These are phyloP conservation scores for Halyomorpha halys DNA, from an alignment of 1,140 invertebrate genomes.

Conservation along the genomic window DNA sequence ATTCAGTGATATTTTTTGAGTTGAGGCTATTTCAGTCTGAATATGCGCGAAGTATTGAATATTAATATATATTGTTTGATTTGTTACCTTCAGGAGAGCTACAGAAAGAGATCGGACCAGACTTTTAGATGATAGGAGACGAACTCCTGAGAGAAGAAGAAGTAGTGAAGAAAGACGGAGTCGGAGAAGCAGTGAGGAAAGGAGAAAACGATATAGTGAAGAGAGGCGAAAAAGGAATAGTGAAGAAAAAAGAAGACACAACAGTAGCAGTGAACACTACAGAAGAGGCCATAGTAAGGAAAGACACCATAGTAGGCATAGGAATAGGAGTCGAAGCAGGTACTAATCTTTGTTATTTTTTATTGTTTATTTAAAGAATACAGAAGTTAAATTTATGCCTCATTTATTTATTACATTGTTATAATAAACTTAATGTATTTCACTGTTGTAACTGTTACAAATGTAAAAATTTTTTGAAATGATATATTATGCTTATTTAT, in stretches of 20 bases:
- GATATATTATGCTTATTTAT: no score
- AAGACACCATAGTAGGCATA: constrained; percentile 11
- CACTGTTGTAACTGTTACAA: no score
- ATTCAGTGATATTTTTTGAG: no score
- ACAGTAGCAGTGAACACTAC: constrained; percentile 26
- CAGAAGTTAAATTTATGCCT: no score
- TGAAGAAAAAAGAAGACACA: constrained; percentile 22
- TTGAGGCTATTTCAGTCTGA: no score
- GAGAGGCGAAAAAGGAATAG: constrained; percentile 24
- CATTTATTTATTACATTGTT: no score
- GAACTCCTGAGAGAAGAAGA: constrained; percentile 5
- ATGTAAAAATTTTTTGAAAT: no score
- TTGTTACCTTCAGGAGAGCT: constrained; percentile 6
- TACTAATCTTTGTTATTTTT: neutral
- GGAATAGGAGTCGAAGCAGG: constrained; percentile 15
- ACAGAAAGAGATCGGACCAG: constrained; percentile 4
- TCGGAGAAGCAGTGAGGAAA: constrained; percentile 7
- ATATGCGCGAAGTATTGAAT: no score
- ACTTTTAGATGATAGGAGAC: constrained; percentile 9
- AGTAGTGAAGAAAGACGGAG: neutral
- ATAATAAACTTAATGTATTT: no score
- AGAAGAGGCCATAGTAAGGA: constrained; percentile 10
- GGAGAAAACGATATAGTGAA: constrained; percentile 21
- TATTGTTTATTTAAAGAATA: no score
- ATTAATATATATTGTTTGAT: neutral